Evolutionary conservation across 2,113 vertebrate genomes (phyloP).

Genomic region (Stomatorhinus ivindoensis): DNA sequence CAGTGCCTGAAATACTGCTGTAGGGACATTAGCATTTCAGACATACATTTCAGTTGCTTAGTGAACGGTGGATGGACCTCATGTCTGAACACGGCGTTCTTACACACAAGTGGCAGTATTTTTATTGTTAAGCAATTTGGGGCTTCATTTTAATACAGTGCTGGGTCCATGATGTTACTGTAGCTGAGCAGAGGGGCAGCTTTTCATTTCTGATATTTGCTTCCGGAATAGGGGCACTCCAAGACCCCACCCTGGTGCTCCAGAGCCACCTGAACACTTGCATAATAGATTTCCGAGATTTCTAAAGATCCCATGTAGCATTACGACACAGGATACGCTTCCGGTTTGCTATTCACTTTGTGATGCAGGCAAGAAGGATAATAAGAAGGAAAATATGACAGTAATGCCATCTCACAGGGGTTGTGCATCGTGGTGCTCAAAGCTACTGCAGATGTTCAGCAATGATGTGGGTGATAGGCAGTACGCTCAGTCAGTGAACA

Average conservation of each 20-base stretch:
- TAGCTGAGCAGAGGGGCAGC: not conserved
- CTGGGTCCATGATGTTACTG: not conserved
- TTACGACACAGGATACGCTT: not conserved
- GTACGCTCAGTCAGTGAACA: slow-evolving; percentile 12
- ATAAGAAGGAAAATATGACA: slow-evolving; percentile 25
- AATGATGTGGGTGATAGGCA: slow-evolving; percentile 27
- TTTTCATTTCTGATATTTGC: not conserved
- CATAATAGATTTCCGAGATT: not conserved
- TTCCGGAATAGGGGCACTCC: not conserved
- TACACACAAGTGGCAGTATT: not conserved
- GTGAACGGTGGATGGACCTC: not conserved
- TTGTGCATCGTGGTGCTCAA: slow-evolving; percentile 20
- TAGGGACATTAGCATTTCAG: not conserved
- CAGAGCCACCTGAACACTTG: not conserved
- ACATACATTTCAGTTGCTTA: not conserved
- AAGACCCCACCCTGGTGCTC: not conserved
- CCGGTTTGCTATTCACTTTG: slow-evolving; percentile 29
- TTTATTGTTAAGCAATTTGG: not conserved
- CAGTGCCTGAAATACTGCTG: not conserved
- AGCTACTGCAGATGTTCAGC: slow-evolving; percentile 19
- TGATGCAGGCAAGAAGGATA: not conserved
- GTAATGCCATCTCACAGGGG: slow-evolving; percentile 23
- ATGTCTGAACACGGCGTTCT: not conserved
- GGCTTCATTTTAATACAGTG: not conserved
- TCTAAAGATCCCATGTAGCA: not conserved